phyloP scores from a whole-genome alignment of 2,888 invertebrate genomes.

The Caenorhabditis sp. region DNA sequence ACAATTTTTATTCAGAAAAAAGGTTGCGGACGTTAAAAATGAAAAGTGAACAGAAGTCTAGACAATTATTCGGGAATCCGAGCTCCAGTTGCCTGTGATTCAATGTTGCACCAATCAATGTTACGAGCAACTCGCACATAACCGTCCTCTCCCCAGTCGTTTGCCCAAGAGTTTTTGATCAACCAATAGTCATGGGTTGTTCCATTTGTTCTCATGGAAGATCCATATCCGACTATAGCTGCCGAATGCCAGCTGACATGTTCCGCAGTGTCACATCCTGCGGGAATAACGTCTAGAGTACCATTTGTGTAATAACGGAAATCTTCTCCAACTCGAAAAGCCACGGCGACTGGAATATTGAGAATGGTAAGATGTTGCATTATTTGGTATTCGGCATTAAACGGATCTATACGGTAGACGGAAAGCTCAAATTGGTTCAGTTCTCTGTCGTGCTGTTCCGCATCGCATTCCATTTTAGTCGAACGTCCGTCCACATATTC shows the following conservation, averaged over 20 bases:
- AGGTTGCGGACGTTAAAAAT: no score
- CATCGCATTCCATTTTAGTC: neutral
- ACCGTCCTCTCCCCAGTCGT: constrained; percentile 37
- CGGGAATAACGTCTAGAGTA: constrained; percentile 1
- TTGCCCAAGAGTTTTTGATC: constrained; percentile 42
- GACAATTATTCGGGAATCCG: constrained; percentile 32
- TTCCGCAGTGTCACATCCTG: constrained; percentile 8
- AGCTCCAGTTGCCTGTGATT: constrained; percentile 13
- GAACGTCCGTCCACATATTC: constrained; percentile 16
- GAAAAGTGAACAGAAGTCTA: no score
- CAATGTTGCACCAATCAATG: constrained; percentile 34
- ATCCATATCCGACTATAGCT: constrained; percentile 42
- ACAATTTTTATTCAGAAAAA: no score
- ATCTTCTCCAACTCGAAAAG: constrained; percentile 14
- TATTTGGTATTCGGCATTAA: constrained; percentile 32
- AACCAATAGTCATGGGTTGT: constrained; percentile 27
- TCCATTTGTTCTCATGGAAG: neutral
- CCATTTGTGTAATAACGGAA: constrained; percentile 3
- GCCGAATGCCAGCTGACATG: constrained; percentile 37
- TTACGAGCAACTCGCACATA: constrained; percentile 12
- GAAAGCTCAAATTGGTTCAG: constrained; percentile 7
- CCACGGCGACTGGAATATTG: constrained; percentile 39
- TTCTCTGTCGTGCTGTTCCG: constrained; percentile 8
- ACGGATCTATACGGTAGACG: constrained; percentile 13
- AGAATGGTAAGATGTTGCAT: constrained; percentile 6